Percentiles rank a stretch among this genome's conserved stretches.
These are phyloP conservation scores for Patiria pectinifera DNA, from an alignment of 53 echinoderm and acorn worm species.

Conservation along the genomic window DNA sequence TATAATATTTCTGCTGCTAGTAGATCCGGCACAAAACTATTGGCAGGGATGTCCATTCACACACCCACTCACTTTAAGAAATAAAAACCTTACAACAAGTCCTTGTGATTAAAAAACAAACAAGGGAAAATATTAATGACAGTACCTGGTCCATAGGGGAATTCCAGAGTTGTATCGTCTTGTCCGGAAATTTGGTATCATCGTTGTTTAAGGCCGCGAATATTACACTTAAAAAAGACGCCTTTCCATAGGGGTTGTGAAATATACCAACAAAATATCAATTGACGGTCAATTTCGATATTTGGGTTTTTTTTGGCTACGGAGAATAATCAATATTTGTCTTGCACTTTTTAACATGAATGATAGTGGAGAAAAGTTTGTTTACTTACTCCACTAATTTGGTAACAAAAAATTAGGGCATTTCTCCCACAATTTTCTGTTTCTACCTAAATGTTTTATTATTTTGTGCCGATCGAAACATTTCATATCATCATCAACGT, in stretches of 20 bases:
- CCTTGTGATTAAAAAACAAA: not conserved
- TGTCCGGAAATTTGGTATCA: not conserved
- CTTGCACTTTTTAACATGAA: too few species aligned
- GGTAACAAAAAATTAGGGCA: too few species aligned
- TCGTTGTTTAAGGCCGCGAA: not conserved
- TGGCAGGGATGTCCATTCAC: not conserved
- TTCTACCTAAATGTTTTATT: too few species aligned
- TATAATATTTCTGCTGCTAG: not conserved
- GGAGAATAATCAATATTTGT: too few species aligned
- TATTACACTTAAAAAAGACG: not conserved
- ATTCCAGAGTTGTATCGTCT: not conserved
- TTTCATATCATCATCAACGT: too few species aligned
- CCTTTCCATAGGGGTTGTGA: not conserved
- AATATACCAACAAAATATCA: not conserved
- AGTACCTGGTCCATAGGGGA: not conserved
- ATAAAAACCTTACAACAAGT: not conserved
- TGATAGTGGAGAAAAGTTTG: too few species aligned
- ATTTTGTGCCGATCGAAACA: too few species aligned
- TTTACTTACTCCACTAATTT: too few species aligned
- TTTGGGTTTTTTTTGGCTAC: not conserved
- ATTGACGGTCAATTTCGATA: not conserved
- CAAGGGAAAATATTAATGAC: not conserved
- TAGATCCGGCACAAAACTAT: not conserved
- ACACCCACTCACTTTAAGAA: not conserved
- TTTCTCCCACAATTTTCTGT: too few species aligned